Evolutionary conservation across 2,113 vertebrate genomes (phyloP), one percentile per base, ranked within the genome.

Genomic region (Bathybates hornii): DNA sequence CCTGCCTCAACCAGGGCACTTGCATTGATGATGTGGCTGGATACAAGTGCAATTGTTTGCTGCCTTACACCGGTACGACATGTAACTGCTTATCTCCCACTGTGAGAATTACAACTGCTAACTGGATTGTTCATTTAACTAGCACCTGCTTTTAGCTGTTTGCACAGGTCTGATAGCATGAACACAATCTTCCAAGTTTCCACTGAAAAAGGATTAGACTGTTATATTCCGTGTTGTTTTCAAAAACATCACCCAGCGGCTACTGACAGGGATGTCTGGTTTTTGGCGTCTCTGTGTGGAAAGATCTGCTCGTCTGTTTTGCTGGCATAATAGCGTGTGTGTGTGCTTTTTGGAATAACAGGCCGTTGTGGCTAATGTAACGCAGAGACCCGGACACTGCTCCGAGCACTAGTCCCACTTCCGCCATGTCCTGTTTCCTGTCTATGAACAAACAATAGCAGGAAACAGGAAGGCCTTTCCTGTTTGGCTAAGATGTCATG

Each of bases 11-110:
- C 94, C 98, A 98, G 91, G 98, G 98, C 83, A 98, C 97, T 1
- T 99, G 98, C 93, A 99, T 99, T 0, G 98, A 99, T 0, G 98
- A 97, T 0, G 97, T 99, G 4, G 98, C 98, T 0, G 98, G 98
- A 50, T 99, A 98, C 95, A 98, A 97, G 94, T 99, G 98, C 96
- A 99, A 96, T 96, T 99, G 98, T 85, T 94, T 96, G 79, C 96
- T 98, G 91, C 98, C 98, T 36, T 99, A 99, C 88, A 98, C 98
- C 59, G 98, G 98, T 99, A 96, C 3, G 89, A 85, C 82, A 56
- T 24, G 12, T 27, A 13, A 53, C 66, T 79, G 43, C 84, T 86
- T 86, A 27, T 52, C 36, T 68, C 61, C 61, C 19, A 79, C 29
- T 7, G 7, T 63, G 54, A 68, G 19, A n/a, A 56, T 86, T 8